Evolutionary conservation across 1,140 invertebrate genomes (phyloP), one percentile per base, ranked within the genome.

Genomic region (Centruroides sculpturatus): DNA sequence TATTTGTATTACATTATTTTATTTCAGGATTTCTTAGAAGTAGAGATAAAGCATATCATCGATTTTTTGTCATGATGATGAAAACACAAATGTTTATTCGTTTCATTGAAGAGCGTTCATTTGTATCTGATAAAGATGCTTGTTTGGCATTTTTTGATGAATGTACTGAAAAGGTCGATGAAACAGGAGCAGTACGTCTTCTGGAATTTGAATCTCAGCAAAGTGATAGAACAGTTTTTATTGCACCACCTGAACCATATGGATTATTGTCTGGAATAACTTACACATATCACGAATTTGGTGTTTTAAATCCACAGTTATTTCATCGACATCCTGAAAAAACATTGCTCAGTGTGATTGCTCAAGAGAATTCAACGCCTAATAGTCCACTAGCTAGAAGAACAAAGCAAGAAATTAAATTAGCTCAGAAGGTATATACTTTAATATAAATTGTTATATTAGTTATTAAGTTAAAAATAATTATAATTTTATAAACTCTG

Each of bases 31-130:
- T 84, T 71, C 66, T 82, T 1, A 76, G 72, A 61, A 76, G 73
- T 59, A 74, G 85, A 54, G 87, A 89, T 67, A 85, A 91, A 77
- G 82, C 86, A 52, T 85, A 94, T 71, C 85, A 89, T 52, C 89
- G 92, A 73, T 98, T 98, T 77, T 97, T 89, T 74, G 81, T 82
- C 55, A 79, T 92, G 65, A 73, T 97, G 68, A 86, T 92, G 75
- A 86, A 83, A 70, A 98, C 95, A 1, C 95, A 98, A 77, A 94
- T 95, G 86, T 98, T 98, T 74, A 95, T 91, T 61, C 83, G 92
- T 51, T 99, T 99, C 75, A 98, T 99, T 66, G 95, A 99, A 76
- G 96, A 99, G 76, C 81, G 95, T 48, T 97, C 92, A 68, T 98
- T 99, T 77, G 91, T 98, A 0, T 95, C 92, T 11, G 93, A 98